phyloP scores from a whole-genome alignment of 2,888 invertebrate genomes.

The Yponomeuta malinellus region DNA sequence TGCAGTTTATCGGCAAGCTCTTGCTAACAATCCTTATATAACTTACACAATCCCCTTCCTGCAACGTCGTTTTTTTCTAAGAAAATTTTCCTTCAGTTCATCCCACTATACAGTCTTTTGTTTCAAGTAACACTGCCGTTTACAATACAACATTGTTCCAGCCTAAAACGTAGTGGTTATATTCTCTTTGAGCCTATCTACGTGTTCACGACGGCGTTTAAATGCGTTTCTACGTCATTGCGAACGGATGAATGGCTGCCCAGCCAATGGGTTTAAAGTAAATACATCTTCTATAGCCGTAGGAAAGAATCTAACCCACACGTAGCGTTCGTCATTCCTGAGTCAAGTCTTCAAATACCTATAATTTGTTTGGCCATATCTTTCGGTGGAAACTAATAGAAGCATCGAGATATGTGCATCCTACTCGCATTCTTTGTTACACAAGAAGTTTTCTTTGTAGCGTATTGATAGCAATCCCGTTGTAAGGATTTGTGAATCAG shows the following conservation, averaged over 20 bases:
- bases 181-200: too few relatives aligned
- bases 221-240: background rate
- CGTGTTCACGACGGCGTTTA: background rate
- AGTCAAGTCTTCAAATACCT: background rate
- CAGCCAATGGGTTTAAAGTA: background rate
- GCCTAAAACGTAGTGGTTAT: too few relatives aligned
- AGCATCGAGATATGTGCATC: background rate
- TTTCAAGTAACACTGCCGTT: too few relatives aligned
- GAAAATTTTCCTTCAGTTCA: too few relatives aligned
- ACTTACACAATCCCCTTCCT: too few relatives aligned
- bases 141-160: background rate
- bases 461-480: too few relatives aligned
- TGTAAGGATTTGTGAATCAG: too few relatives aligned
- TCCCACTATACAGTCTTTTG: too few relatives aligned
- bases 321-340: background rate
- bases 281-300: background rate
- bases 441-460: too few relatives aligned
- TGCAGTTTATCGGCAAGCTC: too few relatives aligned
- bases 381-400: background rate
- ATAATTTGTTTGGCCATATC: background rate
- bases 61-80: too few relatives aligned
- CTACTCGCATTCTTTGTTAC: background rate
- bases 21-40: too few relatives aligned
- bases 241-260: background rate
- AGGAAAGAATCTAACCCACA: background rate